Percentiles rank a stretch among this genome's conserved stretches.
These are phyloP conservation scores for Rapana venosa DNA, from an alignment of 2,888 invertebrate genomes.

Conservation along the genomic window DNA sequence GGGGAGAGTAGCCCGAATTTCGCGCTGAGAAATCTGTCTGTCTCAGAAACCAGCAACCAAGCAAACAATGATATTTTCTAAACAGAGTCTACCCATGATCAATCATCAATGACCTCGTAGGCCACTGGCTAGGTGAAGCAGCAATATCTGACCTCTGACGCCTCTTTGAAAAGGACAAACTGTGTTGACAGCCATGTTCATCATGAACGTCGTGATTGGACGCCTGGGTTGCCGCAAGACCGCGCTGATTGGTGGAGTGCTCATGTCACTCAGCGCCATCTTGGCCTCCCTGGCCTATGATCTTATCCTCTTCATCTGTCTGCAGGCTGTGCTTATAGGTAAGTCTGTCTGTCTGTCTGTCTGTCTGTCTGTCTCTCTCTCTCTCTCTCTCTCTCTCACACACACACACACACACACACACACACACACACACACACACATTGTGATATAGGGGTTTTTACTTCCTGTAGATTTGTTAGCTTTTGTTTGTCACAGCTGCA, in stretches of 20 bases:
- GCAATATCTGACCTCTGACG: too few species aligned
- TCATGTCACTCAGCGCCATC: constrained; percentile 35
- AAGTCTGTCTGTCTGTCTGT: not conserved
- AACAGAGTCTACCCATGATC: too few species aligned
- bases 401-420: not conserved
- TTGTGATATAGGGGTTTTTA: too few species aligned
- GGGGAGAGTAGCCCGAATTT: too few species aligned
- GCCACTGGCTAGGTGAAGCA: too few species aligned
- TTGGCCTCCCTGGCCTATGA: constrained; percentile 26
- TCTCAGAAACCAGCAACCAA: too few species aligned
- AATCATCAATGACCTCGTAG: too few species aligned
- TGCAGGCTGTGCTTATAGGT: constrained; percentile 19
- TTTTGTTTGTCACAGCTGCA: too few species aligned
- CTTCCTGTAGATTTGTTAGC: too few species aligned
- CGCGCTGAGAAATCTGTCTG: too few species aligned
- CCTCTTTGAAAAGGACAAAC: not conserved
- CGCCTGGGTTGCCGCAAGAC: constrained; percentile 27
- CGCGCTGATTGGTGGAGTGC: constrained; percentile 30
- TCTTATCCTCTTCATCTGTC: constrained; percentile 20
- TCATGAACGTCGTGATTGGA: constrained; percentile 29
- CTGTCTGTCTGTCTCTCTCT: not conserved
- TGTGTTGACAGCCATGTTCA: constrained; percentile 6
- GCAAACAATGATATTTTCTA: too few species aligned
- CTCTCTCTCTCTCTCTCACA: not conserved
- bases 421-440: too few species aligned